Base-by-base conservation (phyloP, 2,113 vertebrate genomes). In the Centropus bengalensis region DNA sequence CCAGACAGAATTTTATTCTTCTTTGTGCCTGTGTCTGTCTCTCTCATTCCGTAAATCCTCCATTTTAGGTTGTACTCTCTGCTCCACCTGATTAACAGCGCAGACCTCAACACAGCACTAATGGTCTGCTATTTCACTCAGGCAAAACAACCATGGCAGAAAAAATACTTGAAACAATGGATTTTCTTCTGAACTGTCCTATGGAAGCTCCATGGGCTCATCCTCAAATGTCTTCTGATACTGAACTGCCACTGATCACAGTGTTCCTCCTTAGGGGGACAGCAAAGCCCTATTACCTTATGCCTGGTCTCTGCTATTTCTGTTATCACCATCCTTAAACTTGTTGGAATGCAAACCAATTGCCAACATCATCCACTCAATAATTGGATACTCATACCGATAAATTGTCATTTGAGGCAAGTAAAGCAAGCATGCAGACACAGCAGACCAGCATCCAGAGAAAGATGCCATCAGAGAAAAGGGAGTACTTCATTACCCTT, bases 1-100 rank as follows among this genome's bases (percentile, higher is more conserved):
- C 71, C 92, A 44, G 66, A 47, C 69, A 89, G 71, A 38, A 36
- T 68, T 95, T 95, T 84, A 71, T 81, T 91, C 71, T 96, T 71
- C 14, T 87, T 56, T 77, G 18, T 52, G 5, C 44, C 21, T 70
- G 17, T 60, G 24, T n/a, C 30, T 85, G 5, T 73, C 15, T 84
- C 42, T 56, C 47, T 40, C 52, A 63, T n/a, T 40, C 16, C 9
- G 23, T 69, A 9, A 2, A 8, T 8, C 17, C 86, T 49, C 36
- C 9, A 8, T 18, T 22, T 9, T 51, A 80, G 36, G 20, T 92
- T 93, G 79, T 58, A 63, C 10, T 74, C 64, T 87, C 74, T 89
- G 47, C 15, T 63, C 32, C 59, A 49, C 36, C 21, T 55, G 6
- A 17, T 49, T 26, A 58, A 4, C 21, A 60, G 1, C 1, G 1